Base-by-base conservation (phyloP, 1,140 invertebrate genomes). In the Atopsyche davidsoni region DNA sequence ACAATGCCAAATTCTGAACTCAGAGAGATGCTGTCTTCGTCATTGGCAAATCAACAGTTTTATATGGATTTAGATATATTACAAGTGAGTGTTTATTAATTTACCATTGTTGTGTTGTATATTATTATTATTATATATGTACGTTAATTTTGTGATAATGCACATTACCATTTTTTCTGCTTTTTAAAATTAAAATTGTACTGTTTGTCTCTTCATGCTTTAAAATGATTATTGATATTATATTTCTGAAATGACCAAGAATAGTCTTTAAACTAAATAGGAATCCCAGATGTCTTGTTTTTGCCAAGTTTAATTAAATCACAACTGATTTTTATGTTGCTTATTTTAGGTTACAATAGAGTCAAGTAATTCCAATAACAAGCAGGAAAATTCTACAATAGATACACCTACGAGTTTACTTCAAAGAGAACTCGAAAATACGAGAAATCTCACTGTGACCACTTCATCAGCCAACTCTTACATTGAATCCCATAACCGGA, bases 21-120 rank as follows among this genome's bases (percentile, higher is more conserved):
- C 42, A 55, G 71, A 14, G 67, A 70, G 28, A 63, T 67, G 2
- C 58, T 68, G 1, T 44, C 44, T 23, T 43, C 47, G 6, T 55
- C 61, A 0, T 47, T 62, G 4, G 55, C 56, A 1, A 51, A 61
- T 19, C 38, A 63, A 25, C 60, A 67, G 0, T 66, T 64, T 51
- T 75, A 78, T n/a, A 74, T 75, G 57, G 74, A 77, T 40, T 71
- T 76, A 21, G 75, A 77, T 47, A 74, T 76, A 32, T 57, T 76
- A 28, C 72, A 76, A 46, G 75, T 77, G 25, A 63, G n/a, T n/a
- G n/a, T n/a, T n/a, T n/a, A n/a, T n/a, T n/a, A n/a, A n/a, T n/a
- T n/a, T n/a, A n/a, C n/a, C n/a, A n/a, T n/a, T n/a, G n/a, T 7
- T 28, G n/a, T 28, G n/a, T 28, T 28, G 25, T n/a, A 28, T 7